A percentile compares a stretch with the other conserved stretches of the same genome.
phyloP scores from a whole-genome alignment of 2,113 vertebrate genomes.

The Rhinolophus ferrumequinum region DNA sequence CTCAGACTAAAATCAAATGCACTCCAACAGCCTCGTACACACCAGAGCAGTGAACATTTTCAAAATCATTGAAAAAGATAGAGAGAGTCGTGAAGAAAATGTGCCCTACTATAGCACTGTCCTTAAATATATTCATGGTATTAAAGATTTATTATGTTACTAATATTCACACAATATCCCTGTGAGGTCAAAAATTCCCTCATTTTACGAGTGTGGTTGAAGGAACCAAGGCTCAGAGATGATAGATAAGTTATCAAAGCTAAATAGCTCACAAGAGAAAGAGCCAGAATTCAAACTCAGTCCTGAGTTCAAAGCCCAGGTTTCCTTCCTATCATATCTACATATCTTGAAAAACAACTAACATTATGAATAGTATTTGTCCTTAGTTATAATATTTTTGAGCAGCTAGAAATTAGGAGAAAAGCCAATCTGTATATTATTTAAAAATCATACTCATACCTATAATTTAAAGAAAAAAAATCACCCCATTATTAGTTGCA shows the following conservation, averaged over 20 bases:
- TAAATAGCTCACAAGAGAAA: not conserved
- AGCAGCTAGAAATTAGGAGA: not conserved
- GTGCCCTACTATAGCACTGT: accelerated
- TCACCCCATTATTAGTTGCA: not conserved
- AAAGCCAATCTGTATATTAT: not conserved
- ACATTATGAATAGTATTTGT: not conserved
- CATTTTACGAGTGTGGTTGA: not conserved
- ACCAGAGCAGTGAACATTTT: not conserved
- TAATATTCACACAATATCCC: not conserved
- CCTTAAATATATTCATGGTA: not conserved
- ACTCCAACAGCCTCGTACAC: not conserved
- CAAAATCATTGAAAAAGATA: not conserved
- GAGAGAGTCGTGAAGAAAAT: not conserved
- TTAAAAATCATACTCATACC: not conserved
- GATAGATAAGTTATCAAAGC: not conserved
- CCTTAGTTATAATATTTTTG: not conserved
- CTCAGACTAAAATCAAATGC: not conserved
- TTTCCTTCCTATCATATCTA: not conserved
- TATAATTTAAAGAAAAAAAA: constrained; percentile 16
- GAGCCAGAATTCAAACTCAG: not conserved
- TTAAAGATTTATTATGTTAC: not conserved
- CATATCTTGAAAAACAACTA: not conserved
- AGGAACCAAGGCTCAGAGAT: not conserved
- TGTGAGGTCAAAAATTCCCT: not conserved
- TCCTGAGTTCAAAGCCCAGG: not conserved